Percentiles rank a stretch among this genome's conserved stretches.
Evolutionary conservation across 37 sponge, comb jelly and placozoan genomes (phyloP).

Genomic region (Mnemiopsis leidyi): DNA sequence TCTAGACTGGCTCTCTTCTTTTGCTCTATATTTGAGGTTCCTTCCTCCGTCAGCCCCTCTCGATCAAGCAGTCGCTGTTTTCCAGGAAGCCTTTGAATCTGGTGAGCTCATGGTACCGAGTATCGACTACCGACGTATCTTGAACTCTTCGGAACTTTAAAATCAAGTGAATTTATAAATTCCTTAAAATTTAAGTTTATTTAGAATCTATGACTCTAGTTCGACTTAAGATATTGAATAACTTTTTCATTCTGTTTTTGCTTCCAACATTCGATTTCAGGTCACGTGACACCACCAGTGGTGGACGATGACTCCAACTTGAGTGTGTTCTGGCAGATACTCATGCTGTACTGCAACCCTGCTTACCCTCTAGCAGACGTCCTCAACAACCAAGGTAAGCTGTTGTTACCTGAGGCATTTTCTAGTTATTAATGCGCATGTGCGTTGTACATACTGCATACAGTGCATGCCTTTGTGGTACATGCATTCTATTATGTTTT

Average conservation of each 20-base stretch:
- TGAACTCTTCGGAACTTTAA: too few relatives aligned
- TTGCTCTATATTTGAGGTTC: conserved; percentile 35
- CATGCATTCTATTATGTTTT: too few relatives aligned
- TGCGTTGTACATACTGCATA: too few relatives aligned
- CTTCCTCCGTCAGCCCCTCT: conserved; percentile 35
- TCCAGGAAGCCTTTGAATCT: conserved; percentile 52
- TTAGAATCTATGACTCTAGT: too few relatives aligned
- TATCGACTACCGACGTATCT: too few relatives aligned
- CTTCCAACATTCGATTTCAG: too few relatives aligned
- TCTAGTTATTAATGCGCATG: too few relatives aligned
- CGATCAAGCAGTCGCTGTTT: background rate
- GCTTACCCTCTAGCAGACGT: conserved; percentile 53
- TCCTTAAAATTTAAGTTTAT: background rate
- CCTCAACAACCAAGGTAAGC: conserved; percentile 52
- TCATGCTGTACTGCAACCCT: conserved; percentile 58
- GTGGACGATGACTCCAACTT: background rate
- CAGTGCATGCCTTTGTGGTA: too few relatives aligned
- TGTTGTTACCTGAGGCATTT: too few relatives aligned
- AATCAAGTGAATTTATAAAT: background rate
- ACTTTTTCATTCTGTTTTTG: too few relatives aligned
- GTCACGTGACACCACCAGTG: conserved; percentile 15
- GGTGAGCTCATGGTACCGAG: too few relatives aligned
- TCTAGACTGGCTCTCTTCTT: conserved; percentile 49
- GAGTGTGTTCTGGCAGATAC: conserved; percentile 53
- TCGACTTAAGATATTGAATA: too few relatives aligned